Base-by-base conservation (phyloP, 2,797 vertebrate genomes). In the Paguma larvata region DNA sequence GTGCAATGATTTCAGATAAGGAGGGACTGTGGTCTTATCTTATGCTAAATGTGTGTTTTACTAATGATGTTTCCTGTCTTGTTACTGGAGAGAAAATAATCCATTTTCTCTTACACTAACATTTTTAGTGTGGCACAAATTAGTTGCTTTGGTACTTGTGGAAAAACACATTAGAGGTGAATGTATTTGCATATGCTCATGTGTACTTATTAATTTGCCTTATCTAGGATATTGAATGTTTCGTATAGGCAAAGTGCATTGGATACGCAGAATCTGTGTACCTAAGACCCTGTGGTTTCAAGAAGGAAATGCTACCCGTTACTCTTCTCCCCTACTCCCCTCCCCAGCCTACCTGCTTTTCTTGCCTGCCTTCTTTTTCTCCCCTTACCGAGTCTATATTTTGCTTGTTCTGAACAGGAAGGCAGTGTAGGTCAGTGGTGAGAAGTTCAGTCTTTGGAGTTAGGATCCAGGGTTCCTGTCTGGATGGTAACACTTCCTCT, bases 81-180 rank as follows among this genome's bases (percentile, higher is more conserved):
- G 68, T 46, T 63, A 34, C 56, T 75, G 21, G 70, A n/a, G 82
- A 96, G 96, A 96, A 97, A 89, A 93, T 68, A 62, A 77, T 65
- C 32, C 30, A 11, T 83, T 38, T 38, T 38, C 38, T 38, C 38
- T 38, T 3, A 38, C 38, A 38, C 38, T 38, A 38, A 38, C 38
- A 38, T 38, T 38, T 38, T 67, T 86, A 75, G 59, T 91, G 41
- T 67, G 79, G 41, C 48, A 75, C 59, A 63, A 82, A 44, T 19
- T 70, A 62, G 87, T 89, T 93, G 51, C 91, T 97, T 77, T 19
- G 41, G 41, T 62, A 63, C 87, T 89, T 75, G 59, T 0, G 85
- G 94, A 68, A 93, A 89, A 93, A 63, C 6, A 53, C 59, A 18
- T 32, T n/a, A 65, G 75, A n/a, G 23, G 5, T 56, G 25, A 73